phyloP scores from a whole-genome alignment of 2,888 invertebrate genomes.

The Hirtodrosophila histrioides region DNA sequence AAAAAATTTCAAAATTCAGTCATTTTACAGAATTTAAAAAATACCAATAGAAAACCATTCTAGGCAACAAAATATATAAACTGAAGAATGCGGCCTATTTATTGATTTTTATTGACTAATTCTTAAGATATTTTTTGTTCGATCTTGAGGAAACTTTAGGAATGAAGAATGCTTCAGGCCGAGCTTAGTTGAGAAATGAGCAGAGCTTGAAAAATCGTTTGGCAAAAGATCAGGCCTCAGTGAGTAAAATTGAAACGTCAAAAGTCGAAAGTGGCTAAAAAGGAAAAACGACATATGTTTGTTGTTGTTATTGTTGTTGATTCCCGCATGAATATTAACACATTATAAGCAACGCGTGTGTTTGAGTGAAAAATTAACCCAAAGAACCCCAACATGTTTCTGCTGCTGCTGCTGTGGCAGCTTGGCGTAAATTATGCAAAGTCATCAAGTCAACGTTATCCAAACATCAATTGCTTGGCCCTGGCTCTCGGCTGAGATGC shows the following conservation, averaged over 20 bases:
- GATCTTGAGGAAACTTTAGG: not conserved
- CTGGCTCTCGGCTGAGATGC: constrained; percentile 44
- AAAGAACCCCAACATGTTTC: constrained; percentile 47
- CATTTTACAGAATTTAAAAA: too few relatives aligned
- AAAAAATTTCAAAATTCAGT: too few relatives aligned
- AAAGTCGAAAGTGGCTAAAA: constrained; percentile 42
- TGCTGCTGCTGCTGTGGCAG: constrained; percentile 28
- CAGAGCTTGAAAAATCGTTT: constrained; percentile 53
- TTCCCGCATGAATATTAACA: constrained; percentile 70
- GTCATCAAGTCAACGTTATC: constrained; percentile 81
- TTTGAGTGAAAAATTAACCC: constrained; percentile 76
- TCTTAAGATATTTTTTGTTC: not conserved
- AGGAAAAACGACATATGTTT: constrained; percentile 35
- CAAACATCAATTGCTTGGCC: constrained; percentile 71
- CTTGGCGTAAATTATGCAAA: constrained; percentile 75
- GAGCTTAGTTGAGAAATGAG: constrained; percentile 34
- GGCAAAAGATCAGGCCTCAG: constrained; percentile 35
- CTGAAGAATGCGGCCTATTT: too few relatives aligned
- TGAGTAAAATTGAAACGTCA: constrained; percentile 72
- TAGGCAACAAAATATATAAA: too few relatives aligned
- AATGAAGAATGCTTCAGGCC: constrained; percentile 40
- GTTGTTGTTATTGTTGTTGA: constrained; percentile 23
- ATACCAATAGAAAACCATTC: too few relatives aligned
- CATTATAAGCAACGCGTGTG: constrained; percentile 67
- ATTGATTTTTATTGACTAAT: not conserved